Percentiles rank a stretch among this genome's conserved stretches.
These are phyloP conservation scores for Cetoscarus ocellatus DNA, from an alignment of 2,797 vertebrate species.

Conservation along the genomic window DNA sequence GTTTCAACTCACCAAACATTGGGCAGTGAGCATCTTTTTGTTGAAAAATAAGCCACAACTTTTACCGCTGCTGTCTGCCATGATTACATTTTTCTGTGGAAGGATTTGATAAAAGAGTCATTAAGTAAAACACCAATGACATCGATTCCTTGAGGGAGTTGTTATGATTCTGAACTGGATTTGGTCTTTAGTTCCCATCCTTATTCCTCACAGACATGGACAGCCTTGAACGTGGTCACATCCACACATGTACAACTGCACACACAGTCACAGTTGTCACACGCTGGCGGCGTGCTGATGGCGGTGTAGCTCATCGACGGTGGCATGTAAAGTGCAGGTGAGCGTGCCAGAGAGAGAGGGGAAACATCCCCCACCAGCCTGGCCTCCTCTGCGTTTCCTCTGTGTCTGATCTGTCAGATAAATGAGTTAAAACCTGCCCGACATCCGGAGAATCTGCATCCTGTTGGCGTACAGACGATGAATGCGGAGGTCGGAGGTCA, in stretches of 20 bases:
- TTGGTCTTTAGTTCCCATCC: neutral
- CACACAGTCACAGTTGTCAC: neutral
- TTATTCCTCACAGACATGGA: neutral
- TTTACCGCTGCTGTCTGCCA: no score
- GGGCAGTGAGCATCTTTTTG: no score
- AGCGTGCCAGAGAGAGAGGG: neutral
- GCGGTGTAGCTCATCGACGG: neutral
- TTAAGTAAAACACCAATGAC: no score
- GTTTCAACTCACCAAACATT: no score
- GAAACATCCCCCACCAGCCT: neutral
- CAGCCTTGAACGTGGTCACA: neutral
- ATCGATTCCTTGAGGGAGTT: no score
- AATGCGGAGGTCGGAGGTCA: neutral
- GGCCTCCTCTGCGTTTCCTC: conserved; percentile 20
- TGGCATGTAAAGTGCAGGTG: conserved; percentile 21
- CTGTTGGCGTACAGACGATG: neutral
- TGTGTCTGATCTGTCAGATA: conserved; percentile 37
- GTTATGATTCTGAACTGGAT: no score
- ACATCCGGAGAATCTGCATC: conserved; percentile 5
- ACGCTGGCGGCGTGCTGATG: conserved; percentile 2
- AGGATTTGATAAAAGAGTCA: no score
- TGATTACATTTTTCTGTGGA: no score
- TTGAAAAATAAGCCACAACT: no score
- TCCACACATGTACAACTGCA: neutral
- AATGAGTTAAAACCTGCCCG: conserved; percentile 18